Percentiles rank a stretch among this genome's conserved stretches.
phyloP scores from a whole-genome alignment of 2,797 vertebrate species.

The Pogonophryne albipinna region DNA sequence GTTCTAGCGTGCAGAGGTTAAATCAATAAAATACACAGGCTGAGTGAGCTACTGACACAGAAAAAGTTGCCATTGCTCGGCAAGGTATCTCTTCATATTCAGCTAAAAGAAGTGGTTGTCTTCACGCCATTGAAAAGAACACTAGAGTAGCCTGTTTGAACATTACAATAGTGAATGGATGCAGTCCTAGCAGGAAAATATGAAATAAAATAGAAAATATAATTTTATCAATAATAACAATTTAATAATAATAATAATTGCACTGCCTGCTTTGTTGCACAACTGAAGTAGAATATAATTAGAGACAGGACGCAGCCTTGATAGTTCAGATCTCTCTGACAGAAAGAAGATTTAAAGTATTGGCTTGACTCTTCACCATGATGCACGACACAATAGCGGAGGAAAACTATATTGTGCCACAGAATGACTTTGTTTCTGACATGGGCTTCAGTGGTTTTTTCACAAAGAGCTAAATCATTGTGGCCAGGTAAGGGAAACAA shows the following conservation, averaged over 20 bases:
- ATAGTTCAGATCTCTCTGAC: slow-evolving; percentile 67
- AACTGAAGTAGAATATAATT: slow-evolving; percentile 83
- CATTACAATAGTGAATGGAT: slow-evolving; percentile 84
- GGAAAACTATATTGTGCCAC: slow-evolving; percentile 61
- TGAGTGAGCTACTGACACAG: slow-evolving; percentile 86
- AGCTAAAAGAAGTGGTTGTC: slow-evolving; percentile 81
- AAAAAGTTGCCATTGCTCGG: slow-evolving; percentile 78
- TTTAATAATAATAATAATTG: slow-evolving; percentile 84
- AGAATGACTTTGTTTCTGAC: slow-evolving; percentile 67
- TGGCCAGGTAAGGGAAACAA: slow-evolving; percentile 56
- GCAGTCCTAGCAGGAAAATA: slow-evolving; percentile 85
- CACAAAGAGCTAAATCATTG: slow-evolving; percentile 67
- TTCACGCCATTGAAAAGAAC: slow-evolving; percentile 81
- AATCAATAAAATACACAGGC: slow-evolving; percentile 89
- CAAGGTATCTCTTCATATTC: slow-evolving; percentile 84
- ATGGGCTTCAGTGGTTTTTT: slow-evolving; percentile 73
- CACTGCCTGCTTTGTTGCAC: slow-evolving; percentile 87
- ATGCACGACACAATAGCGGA: slow-evolving; percentile 55
- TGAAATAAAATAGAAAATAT: slow-evolving; percentile 78
- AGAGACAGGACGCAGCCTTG: slow-evolving; percentile 70
- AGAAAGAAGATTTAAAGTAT: slow-evolving; percentile 64
- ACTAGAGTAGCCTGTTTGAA: slow-evolving; percentile 82
- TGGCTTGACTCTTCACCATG: slow-evolving; percentile 66
- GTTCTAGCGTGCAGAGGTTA: slow-evolving; percentile 90
- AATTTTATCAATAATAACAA: slow-evolving; percentile 72